These are phyloP conservation scores for Petrolisthes cinctipes DNA, from an alignment of 2,888 invertebrate genomes.

Conservation along the genomic window DNA sequence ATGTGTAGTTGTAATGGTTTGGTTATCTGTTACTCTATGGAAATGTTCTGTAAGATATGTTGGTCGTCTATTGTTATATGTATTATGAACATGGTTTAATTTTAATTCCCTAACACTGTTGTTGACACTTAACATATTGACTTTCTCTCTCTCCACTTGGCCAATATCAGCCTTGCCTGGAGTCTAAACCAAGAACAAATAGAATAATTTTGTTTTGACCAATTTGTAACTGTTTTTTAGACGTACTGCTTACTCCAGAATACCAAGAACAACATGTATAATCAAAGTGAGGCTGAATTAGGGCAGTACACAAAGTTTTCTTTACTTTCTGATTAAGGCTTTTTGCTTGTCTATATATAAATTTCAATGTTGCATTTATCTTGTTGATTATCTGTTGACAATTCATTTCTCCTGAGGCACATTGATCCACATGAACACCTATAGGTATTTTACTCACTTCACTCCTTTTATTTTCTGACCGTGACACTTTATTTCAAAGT, in stretches of 20 bases:
- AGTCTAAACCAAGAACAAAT: background rate
- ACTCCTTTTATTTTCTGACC: constrained; percentile 14
- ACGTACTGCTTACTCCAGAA: background rate
- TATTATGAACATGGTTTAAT: constrained; percentile 13
- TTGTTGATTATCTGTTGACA: background rate
- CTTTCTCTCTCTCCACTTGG: background rate
- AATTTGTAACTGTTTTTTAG: constrained; percentile 1
- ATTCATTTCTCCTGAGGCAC: background rate
- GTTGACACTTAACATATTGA: background rate
- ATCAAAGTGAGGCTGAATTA: constrained; percentile 16
- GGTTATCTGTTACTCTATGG: background rate
- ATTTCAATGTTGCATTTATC: constrained; percentile 1
- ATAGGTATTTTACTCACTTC: constrained; percentile 1
- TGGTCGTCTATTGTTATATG: too few species aligned
- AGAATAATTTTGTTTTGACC: background rate
- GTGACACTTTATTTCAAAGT: too few species aligned
- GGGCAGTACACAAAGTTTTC: too few species aligned
- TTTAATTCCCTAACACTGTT: background rate
- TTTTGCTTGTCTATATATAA: too few species aligned
- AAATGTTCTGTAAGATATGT: too few species aligned
- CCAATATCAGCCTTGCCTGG: background rate
- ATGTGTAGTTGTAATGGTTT: background rate
- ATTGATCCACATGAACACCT: constrained; percentile 7
- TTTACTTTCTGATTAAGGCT: background rate
- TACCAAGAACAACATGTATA: background rate